These are phyloP conservation scores for Brachyalestes nurse DNA, from an alignment of 2,797 vertebrate species.

Conservation along the genomic window DNA sequence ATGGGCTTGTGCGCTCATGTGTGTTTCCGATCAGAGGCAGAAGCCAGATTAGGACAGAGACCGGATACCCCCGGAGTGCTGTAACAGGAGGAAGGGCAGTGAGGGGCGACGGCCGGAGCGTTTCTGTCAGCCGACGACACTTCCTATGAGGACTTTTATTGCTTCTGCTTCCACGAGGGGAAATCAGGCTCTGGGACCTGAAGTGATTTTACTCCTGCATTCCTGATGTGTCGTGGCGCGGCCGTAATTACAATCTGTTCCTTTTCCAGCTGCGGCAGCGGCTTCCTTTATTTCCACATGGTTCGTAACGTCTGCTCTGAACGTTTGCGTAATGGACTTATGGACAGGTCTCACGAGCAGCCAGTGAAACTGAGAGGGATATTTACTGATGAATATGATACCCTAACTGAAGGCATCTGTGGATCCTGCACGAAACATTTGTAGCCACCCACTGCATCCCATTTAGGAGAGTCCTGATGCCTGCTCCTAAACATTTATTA, in stretches of 20 bases:
- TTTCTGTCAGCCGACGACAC: slow-evolving; percentile 61
- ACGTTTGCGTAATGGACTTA: slow-evolving; percentile 44
- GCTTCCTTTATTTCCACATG: slow-evolving; percentile 37
- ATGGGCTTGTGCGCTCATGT: slow-evolving; percentile 31
- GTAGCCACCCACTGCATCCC: slow-evolving; percentile 2
- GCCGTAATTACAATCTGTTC: slow-evolving; percentile 48
- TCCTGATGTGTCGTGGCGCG: slow-evolving; percentile 35
- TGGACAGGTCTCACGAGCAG: slow-evolving; percentile 40
- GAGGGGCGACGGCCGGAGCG: slow-evolving; percentile 43
- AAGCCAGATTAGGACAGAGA: slow-evolving; percentile 54
- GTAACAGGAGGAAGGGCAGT: slow-evolving; percentile 54
- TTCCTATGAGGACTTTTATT: slow-evolving; percentile 63
- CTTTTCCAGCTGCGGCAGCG: slow-evolving; percentile 35
- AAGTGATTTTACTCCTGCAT: slow-evolving; percentile 45
- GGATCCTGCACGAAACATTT: slow-evolving; percentile 37
- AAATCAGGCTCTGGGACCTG: slow-evolving; percentile 35
- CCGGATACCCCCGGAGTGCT: slow-evolving; percentile 52
- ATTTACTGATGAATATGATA: slow-evolving; percentile 45
- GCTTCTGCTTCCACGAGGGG: slow-evolving; percentile 55
- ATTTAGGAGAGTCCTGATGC: slow-evolving; percentile 24
- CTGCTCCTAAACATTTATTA: slow-evolving; percentile 18
- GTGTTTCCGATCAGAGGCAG: slow-evolving; percentile 59
- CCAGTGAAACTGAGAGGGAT: slow-evolving; percentile 38
- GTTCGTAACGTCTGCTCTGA: slow-evolving; percentile 38
- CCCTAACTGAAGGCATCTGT: slow-evolving; percentile 19